Conservation (phyloP, 2,797 vertebrate genomes). For the Chromobotia macracanthus region DNA sequence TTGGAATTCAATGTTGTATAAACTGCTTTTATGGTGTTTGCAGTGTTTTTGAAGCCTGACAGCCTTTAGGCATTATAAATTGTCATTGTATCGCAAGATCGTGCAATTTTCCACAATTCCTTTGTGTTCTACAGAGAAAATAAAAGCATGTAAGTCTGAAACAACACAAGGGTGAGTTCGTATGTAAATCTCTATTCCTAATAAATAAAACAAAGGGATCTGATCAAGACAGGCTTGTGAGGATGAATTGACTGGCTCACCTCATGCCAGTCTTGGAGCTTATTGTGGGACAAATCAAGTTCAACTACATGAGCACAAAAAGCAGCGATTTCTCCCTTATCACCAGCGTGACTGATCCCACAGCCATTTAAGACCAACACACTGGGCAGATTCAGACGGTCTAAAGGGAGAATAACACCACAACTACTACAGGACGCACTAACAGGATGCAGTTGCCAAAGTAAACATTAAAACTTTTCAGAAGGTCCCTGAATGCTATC, state of each 20-base stretch:
- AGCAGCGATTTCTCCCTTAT: slow-evolving; percentile 90
- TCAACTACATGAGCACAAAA: slow-evolving; percentile 96
- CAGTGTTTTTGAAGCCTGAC: too few species aligned
- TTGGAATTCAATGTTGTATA: too few species aligned
- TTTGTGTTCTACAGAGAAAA: too few species aligned
- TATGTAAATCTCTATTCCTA: not conserved
- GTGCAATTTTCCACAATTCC: too few species aligned
- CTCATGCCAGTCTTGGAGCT: slow-evolving; percentile 95
- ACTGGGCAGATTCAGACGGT: slow-evolving; percentile 95
- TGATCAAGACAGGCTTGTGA: not conserved
- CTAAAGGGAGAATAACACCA: slow-evolving; percentile 66
- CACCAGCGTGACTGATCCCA: slow-evolving; percentile 91
- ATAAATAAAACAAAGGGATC: not conserved
- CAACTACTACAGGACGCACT: not conserved
- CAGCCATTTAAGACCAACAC: slow-evolving; percentile 90
- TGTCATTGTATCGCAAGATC: too few species aligned
- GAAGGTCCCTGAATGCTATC: not conserved
- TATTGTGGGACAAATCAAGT: slow-evolving; percentile 95
- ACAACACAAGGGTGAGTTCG: too few species aligned
- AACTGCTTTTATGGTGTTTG: too few species aligned
- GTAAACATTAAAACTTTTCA: not conserved
- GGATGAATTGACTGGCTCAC: slow-evolving; percentile 66
- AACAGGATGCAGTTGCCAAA: not conserved
- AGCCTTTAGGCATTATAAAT: too few species aligned
- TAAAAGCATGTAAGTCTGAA: too few species aligned